Evolutionary conservation across 2,888 invertebrate species (phyloP), one percentile per base, ranked within the genome.

Genomic region (Parnassius apollo): DNA sequence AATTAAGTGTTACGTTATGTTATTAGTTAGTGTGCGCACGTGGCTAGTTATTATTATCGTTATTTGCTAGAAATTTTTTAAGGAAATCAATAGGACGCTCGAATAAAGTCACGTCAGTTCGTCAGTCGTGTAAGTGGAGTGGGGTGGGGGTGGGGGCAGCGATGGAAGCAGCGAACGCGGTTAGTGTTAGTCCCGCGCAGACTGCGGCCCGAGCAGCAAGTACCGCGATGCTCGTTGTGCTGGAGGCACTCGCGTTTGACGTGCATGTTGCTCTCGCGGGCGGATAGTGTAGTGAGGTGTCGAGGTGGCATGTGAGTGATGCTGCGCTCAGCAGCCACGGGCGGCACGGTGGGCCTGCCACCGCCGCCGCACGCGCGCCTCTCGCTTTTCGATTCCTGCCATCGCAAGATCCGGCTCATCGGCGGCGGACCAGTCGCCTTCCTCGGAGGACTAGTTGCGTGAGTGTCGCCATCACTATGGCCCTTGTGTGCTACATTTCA

Each of bases 401-500:
- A 95, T 86, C 93, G 94, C 81, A 95, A 95, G 90, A 94, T 95
- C 78, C 93, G 95, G 71, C 92, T 95, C 77, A 94, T 95, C 81
- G 94, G 95, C 74, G 94, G 94, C 66, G 94, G 93, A 62, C 94
- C 94, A 52, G 94, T 94, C 69, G 94, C 94, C 71, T 94, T 94
- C 82, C 86, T 94, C 69, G 94, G 94, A 76, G 95, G 95, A 77
- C 93, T 95, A 76, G 95, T 95, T 82, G 94, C 95, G 95, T 95
- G 93, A 95, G 95, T 88, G 59, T 9, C 13, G 9, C 42, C 35
- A 49, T 46, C 35, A 3, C 9, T 9, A 48, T 7, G 48, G 8
- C 13, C 13, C 13, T 12, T 13, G 48, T 13, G 48, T 13, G 2
- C 48, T 48, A 9, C 13, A n/a, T 13, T 13, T n/a, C 12, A 46